A percentile compares a stretch with the other conserved stretches of the same genome.
These are phyloP conservation scores for Malacosoma neustria DNA, from an alignment of 2,888 invertebrate species.

Conservation along the genomic window DNA sequence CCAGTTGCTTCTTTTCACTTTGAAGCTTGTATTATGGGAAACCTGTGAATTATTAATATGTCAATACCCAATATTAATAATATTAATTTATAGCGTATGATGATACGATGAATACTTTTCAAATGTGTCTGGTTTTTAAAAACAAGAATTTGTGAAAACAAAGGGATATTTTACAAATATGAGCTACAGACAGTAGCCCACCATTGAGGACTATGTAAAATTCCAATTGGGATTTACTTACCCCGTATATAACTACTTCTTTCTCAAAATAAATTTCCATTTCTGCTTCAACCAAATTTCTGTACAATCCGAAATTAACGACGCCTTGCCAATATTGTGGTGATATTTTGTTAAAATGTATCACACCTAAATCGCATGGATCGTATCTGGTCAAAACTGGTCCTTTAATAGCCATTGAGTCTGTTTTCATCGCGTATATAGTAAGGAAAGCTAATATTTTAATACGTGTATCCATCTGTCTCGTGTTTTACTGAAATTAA, in stretches of 20 bases:
- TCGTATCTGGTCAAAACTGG: constrained; percentile 45
- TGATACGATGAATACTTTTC: too few relatives aligned
- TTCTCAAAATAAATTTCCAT: constrained; percentile 39
- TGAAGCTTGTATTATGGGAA: constrained; percentile 22
- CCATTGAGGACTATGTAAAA: too few relatives aligned
- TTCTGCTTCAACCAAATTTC: constrained; percentile 26
- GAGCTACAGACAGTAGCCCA: too few relatives aligned
- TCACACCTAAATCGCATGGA: constrained; percentile 50
- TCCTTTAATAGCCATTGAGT: constrained; percentile 43
- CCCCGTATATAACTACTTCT: constrained; percentile 33
- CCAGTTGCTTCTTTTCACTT: constrained; percentile 22
- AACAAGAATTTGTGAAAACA: too few relatives aligned
- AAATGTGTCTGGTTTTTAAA: too few relatives aligned
- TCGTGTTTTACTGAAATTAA: too few relatives aligned
- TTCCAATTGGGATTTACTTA: too few relatives aligned
- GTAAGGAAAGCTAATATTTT: neutral
- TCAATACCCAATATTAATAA: too few relatives aligned
- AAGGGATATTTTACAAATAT: too few relatives aligned
- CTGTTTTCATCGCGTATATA: neutral
- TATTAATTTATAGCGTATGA: too few relatives aligned
- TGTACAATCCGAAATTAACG: constrained; percentile 43
- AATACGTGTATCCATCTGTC: neutral
- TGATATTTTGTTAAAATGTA: constrained; percentile 46
- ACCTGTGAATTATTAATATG: constrained; percentile 26
- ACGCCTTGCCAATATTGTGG: constrained; percentile 40